phyloP scores from a whole-genome alignment of 2,888 invertebrate genomes.

The Leptopilina syphax region DNA sequence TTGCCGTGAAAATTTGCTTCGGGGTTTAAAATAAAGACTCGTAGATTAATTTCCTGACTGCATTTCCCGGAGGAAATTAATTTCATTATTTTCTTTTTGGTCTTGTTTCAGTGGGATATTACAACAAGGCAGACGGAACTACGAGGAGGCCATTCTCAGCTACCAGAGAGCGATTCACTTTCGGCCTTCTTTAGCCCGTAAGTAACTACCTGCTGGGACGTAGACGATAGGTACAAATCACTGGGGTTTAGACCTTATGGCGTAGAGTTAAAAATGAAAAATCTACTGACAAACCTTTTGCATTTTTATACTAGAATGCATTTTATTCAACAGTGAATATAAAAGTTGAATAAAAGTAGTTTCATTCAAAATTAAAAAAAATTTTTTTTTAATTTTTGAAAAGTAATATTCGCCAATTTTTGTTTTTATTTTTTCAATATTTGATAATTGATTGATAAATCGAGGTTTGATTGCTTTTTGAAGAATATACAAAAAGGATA shows the following conservation, averaged over 20 bases:
- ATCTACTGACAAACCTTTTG: constrained; percentile 4
- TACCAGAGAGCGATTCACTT: constrained; percentile 95
- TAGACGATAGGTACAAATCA: constrained; percentile 41
- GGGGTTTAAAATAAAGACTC: constrained; percentile 25
- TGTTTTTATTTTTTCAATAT: no score
- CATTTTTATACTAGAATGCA: background rate
- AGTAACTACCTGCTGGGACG: constrained; percentile 77
- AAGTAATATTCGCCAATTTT: no score
- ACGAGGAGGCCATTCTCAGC: constrained; percentile 92
- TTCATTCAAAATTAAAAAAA: no score
- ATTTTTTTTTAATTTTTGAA: no score
- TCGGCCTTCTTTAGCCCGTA: constrained; percentile 95
- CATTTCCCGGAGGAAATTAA: constrained; percentile 42
- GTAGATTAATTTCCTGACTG: constrained; percentile 38
- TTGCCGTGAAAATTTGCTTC: constrained; percentile 29
- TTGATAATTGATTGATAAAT: no score
- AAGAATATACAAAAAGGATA: no score
- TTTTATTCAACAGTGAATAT: no score
- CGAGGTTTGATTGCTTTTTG: no score
- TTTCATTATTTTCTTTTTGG: constrained; percentile 36
- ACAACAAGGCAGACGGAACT: constrained; percentile 91
- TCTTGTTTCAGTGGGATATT: constrained; percentile 89
- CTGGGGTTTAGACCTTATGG: constrained; percentile 37
- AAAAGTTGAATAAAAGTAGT: no score
- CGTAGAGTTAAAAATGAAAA: constrained; percentile 34